Evolutionary conservation across 2,113 vertebrate species (phyloP).

Genomic region (Sylvietta virens): DNA sequence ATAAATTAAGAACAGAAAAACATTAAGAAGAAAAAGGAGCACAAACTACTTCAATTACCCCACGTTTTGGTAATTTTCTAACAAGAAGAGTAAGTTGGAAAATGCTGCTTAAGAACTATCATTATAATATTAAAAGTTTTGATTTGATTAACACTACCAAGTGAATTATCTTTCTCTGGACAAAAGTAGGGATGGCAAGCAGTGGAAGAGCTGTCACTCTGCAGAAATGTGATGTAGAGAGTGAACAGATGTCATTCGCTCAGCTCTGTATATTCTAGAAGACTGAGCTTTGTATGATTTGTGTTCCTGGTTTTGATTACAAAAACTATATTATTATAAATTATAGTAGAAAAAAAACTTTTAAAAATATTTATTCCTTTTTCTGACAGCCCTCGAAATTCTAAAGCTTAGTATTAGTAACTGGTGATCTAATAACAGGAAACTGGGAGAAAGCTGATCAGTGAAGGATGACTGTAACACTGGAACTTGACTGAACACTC

Average conservation of each 20-base stretch:
- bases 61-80: neutral
- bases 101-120: neutral
- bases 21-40: neutral
- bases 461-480: neutral
- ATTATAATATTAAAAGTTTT: neutral
- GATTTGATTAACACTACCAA: neutral
- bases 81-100: neutral
- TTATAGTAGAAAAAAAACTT: neutral
- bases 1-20: constrained; percentile 34
- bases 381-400: neutral
- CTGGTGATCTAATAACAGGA: neutral
- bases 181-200: neutral
- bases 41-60: constrained; percentile 4
- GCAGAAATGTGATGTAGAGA: neutral
- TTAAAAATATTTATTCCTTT: neutral
- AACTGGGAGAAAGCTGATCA: neutral
- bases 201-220: neutral
- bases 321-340: neutral
- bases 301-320: neutral
- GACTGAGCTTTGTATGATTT: neutral
- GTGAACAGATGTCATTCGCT: neutral
- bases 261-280: neutral
- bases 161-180: neutral
- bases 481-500: neutral
- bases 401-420: neutral